A percentile compares a stretch with the other conserved stretches of the same genome.
These are phyloP conservation scores for Hypomecis atomaria DNA, from an alignment of 2,888 invertebrate species.

Conservation along the genomic window DNA sequence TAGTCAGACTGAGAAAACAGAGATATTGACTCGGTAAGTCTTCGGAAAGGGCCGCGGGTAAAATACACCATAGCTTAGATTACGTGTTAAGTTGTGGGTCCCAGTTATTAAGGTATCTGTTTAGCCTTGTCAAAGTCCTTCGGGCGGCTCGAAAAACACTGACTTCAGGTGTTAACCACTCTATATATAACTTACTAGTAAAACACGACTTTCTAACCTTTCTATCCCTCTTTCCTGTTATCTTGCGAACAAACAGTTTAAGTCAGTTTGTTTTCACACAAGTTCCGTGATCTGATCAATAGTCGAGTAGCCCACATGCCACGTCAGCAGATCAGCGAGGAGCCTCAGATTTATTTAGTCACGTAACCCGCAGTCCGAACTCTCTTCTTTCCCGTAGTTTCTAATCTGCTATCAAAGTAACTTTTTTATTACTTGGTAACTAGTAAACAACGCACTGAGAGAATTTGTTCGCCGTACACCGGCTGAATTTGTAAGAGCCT, in stretches of 20 bases:
- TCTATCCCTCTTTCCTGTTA: background rate
- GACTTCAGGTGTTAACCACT: no score
- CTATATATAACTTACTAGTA: background rate
- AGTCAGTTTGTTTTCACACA: conserved; percentile 19
- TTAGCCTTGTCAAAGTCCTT: no score
- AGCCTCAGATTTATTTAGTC: conserved; percentile 67
- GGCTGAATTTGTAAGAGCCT: conserved; percentile 42
- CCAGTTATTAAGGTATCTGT: no score
- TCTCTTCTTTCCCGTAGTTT: conserved; percentile 63
- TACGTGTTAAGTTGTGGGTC: no score
- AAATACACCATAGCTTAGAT: no score
- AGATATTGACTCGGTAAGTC: no score
- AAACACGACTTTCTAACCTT: background rate
- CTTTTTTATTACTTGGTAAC: conserved; percentile 77
- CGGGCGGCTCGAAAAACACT: no score
- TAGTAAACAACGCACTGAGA: conserved; percentile 66
- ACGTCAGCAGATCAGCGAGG: conserved; percentile 44
- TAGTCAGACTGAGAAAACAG: no score
- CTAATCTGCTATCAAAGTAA: conserved; percentile 77
- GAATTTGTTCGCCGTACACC: conserved; percentile 57
- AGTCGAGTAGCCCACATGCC: conserved; percentile 28
- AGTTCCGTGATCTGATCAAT: conserved; percentile 24
- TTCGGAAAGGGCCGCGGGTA: no score
- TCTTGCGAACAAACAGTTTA: conserved; percentile 17
- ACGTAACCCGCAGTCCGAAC: conserved; percentile 68